Conservation (phyloP, 30 jellyfish, hydroid and myxozoan species). For the Cassiopea andromeda region DNA sequence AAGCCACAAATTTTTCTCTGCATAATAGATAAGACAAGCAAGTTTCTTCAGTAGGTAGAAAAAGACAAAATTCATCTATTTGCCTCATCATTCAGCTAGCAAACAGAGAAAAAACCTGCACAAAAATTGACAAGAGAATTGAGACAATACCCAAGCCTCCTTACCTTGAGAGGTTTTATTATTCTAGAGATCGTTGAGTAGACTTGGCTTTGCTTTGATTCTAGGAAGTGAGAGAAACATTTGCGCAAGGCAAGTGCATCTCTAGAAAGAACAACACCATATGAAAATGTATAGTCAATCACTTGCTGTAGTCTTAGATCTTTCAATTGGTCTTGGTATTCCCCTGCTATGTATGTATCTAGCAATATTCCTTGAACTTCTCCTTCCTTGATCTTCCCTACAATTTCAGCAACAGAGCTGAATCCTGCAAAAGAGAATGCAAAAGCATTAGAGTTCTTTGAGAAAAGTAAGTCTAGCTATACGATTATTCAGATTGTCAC, state of each 20-base stretch:
- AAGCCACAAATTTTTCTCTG: too few relatives aligned
- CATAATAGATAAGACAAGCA: too few relatives aligned
- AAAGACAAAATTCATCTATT: too few relatives aligned
- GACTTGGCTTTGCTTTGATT: slow-evolving; percentile 81
- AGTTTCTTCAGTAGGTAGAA: too few relatives aligned
- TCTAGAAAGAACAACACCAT: slow-evolving; percentile 96
- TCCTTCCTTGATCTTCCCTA: slow-evolving; percentile 59
- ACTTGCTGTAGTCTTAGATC: slow-evolving; percentile 89
- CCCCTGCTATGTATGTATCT: slow-evolving; percentile 99
- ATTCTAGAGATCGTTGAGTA: slow-evolving; percentile 87
- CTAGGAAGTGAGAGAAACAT: slow-evolving; percentile 73
- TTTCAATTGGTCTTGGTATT: slow-evolving; percentile 78
- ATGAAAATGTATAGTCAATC: slow-evolving; percentile 87
- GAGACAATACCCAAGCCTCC: neutral
- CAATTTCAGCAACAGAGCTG: slow-evolving; percentile 82
- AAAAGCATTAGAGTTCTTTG: neutral
- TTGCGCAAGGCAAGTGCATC: slow-evolving; percentile 82
- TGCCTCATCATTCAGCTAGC: too few relatives aligned
- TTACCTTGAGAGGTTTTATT: slow-evolving; percentile 91
- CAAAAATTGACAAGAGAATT: neutral
- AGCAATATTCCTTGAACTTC: slow-evolving; percentile 91
- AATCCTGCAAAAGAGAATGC: slow-evolving; percentile 62
- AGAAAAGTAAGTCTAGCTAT: too few relatives aligned
- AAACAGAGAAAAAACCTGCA: too few relatives aligned
- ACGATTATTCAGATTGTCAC: neutral